Base-by-base conservation (phyloP, 2,797 vertebrate species). In the Melopsittacus undulatus region DNA sequence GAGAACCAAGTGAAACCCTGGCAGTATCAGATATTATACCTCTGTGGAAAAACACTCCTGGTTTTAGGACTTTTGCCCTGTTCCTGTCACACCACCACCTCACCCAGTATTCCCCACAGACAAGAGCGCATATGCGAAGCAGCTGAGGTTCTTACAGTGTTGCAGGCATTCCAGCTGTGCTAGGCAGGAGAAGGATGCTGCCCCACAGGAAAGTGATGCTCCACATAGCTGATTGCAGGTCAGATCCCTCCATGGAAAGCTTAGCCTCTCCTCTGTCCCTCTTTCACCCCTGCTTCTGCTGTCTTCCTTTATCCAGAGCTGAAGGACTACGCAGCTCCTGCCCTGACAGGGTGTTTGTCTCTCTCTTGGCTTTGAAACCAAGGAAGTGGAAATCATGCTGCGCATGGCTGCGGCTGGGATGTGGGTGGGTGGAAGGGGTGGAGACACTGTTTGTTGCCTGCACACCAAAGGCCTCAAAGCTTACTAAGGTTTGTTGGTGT, bases 111-210 rank as follows among this genome's bases (percentile, higher is more conserved):
- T 45, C 59, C 73, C 78, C 48, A 36, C 36, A 89, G 63, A 87
- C 36, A 77, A 82, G 45, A 74, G 22, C 7, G 3, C 1, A 3
- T 54, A 82, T 32, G 46, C 2, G 3, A 94, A 94, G 63, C 42
- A 76, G 42, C 46, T 36, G n/a, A 76, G 42, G 45, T 74, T 94
- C 96, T 97, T 96, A 96, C 91, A 87, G 83, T 24, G 3, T 94
- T 82, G 80, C 54, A 90, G 95, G 74, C 2, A 10, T 82, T 87
- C 90, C 86, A 38, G 68, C 61, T 0, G 13, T 42, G 42, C 57
- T 16, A 36, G 91, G 88, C 78, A 89, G 94, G 68, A 96, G 95
- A 23, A 95, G 77, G 81, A 96, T 89, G 62, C 83, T 90, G 56
- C 77, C 75, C 91, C 95, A 96, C 70, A 91, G 83, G 86, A 97